phyloP scores from a whole-genome alignment of 1,140 invertebrate genomes.

The Meloidogyne exigua region DNA sequence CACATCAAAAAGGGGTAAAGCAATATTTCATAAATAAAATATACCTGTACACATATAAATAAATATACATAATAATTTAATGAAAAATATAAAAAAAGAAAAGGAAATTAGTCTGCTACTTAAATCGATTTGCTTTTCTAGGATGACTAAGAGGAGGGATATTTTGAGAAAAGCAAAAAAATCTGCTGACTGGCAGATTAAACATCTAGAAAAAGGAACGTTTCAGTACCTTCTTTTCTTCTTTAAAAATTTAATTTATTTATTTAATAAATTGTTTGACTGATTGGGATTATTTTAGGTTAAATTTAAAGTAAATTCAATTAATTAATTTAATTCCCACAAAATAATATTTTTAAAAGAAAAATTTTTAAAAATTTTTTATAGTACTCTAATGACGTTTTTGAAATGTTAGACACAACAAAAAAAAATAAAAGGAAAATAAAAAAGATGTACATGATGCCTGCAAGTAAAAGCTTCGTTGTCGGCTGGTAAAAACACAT shows the following conservation, averaged over 20 bases:
- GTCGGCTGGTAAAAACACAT: too few relatives aligned
- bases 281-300: background rate
- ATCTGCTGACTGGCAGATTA: background rate
- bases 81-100: slow-evolving; percentile 3
- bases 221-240: background rate
- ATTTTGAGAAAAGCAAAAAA: background rate
- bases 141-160: background rate
- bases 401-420: too few relatives aligned
- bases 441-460: too few relatives aligned
- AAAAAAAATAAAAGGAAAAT: too few relatives aligned
- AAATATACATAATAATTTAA: background rate
- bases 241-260: background rate
- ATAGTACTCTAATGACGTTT: too few relatives aligned
- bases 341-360: too few relatives aligned
- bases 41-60: background rate
- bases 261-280: background rate
- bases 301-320: too few relatives aligned
- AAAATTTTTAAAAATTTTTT: too few relatives aligned
- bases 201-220: background rate
- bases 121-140: background rate
- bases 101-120: background rate
- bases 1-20: background rate
- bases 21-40: background rate
- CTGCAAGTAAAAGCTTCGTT: too few relatives aligned
- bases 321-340: too few relatives aligned